A percentile compares a stretch with the other conserved stretches of the same genome.
Evolutionary conservation across 1,140 invertebrate genomes (phyloP).

Genomic region (Lasioglossum baleicum): DNA sequence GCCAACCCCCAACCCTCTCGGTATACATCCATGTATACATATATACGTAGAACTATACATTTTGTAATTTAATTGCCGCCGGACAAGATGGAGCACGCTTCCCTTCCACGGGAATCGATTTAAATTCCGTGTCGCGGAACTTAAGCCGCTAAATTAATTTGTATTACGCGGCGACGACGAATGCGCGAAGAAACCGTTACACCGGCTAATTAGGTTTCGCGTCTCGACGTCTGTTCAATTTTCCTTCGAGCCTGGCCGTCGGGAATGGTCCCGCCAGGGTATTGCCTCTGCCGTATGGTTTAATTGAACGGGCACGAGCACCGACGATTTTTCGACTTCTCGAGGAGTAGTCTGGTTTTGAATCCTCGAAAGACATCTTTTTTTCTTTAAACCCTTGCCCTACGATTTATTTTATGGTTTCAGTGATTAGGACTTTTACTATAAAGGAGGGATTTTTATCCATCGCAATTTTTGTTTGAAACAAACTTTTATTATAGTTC

Average conservation of each 20-base stretch:
- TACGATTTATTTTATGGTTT: too few relatives aligned
- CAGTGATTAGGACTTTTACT: too few relatives aligned
- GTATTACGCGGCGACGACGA: not conserved
- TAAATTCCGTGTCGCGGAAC: slow-evolving; percentile 20
- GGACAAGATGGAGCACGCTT: slow-evolving; percentile 27
- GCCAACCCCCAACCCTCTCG: not conserved
- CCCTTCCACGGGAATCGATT: slow-evolving; percentile 27
- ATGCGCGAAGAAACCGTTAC: slow-evolving; percentile 17
- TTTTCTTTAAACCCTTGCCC: too few relatives aligned
- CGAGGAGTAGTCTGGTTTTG: too few relatives aligned
- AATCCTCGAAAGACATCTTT: too few relatives aligned
- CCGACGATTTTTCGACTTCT: not conserved
- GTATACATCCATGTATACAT: slow-evolving; percentile 26
- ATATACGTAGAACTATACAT: not conserved
- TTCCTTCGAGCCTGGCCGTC: not conserved
- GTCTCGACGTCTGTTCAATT: slow-evolving; percentile 6
- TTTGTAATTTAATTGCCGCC: slow-evolving; percentile 40
- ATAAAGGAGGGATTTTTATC: too few relatives aligned
- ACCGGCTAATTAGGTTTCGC: slow-evolving; percentile 15
- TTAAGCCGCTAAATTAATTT: slow-evolving; percentile 36
- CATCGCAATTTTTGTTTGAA: too few relatives aligned
- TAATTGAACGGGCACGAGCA: not conserved
- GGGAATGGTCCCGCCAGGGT: not conserved
- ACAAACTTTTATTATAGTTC: too few relatives aligned
- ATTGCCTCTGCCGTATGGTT: not conserved